Base-by-base conservation (phyloP, 1,140 invertebrate genomes). In the Maconellicoccus hirsutus region DNA sequence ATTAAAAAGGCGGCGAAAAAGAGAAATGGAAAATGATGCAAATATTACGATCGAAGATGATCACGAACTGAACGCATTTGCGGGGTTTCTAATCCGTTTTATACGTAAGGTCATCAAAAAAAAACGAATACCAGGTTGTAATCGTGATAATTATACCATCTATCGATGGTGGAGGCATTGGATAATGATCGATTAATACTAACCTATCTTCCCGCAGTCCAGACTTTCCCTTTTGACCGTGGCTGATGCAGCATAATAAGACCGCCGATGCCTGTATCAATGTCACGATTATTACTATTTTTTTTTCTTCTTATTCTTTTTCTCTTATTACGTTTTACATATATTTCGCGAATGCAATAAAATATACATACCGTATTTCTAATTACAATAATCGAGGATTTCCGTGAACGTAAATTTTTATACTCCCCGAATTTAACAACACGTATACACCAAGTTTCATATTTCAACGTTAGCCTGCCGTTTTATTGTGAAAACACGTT, bases 1-100 rank as follows among this genome's bases (percentile, higher is more conserved):
- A 66, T 25, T 25, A 26, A 66, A 6, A 66, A 26, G 10, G 16
- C 4, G 52, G 52, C 52, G 21, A 59, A 59, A 59, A 59, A 59
- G 16, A 59, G 21, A 19, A 59, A 23, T 66, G 61, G 22, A 66
- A 66, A 25, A 66, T 66, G 22, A 16, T 66, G 61, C 25, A 66
- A 25, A 66, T 66, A 25, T 26, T 23, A 66, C 6, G 25, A 66
- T 66, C 21, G 61, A 66, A 66, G 61, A 66, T 26, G 61, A 66
- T 66, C 61, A 66, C 61, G 25, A 66, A 66, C 61, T 66, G 25
- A 66, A 66, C 61, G 19, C 61, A 66, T 26, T 66, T 25, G 21
- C 19, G 25, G 61, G 61, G 61, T 66, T 66, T 66, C 61, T 66
- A 66, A 66, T 66, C 25, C 61, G 61, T 66, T 66, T 66, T 66